Base-by-base conservation (phyloP, 1,140 invertebrate genomes). In the Dendroctonus ponderosae region DNA sequence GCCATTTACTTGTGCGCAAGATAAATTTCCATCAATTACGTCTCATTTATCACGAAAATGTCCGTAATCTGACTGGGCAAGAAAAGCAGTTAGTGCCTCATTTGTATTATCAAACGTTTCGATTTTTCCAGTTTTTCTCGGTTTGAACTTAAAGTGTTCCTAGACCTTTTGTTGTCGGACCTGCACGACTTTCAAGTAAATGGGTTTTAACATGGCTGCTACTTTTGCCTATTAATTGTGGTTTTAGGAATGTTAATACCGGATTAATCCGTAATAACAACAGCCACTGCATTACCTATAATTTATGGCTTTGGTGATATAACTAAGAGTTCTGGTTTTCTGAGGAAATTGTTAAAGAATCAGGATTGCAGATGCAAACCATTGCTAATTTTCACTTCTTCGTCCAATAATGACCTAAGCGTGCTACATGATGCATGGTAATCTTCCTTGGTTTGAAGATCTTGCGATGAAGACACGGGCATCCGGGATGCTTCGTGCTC, bases 351-450 rank as follows among this genome's bases (percentile, higher is more conserved):
- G 26, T 26, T 26, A 26, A 26, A 26, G 26, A 26, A 26, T 46
- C 44, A 46, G 50, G n/a, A 54, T 54, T 38, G 8, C 26, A 15
- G 52, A 54, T 54, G 52, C 52, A 54, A 54, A 54, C 52, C 15
- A 54, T 54, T 8, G 15, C 11, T 26, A 52, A 62, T 62, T 52
- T 52, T 62, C 48, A 41, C 38, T 62, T 51, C 50, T 62, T 52
- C 40, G 39, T 50, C 52, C 60, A 62, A 62, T 62, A 62, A 62
- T 62, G 60, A 41, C 37, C 40, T 41, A 43, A 62, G 60, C 60
- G 60, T 62, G 60, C 60, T 62, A 62, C 60, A 52, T 62, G 60
- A 62, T 62, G 60, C 60, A 62, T 62, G 60, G 49, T 51, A 52
- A 62, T 51, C 40, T 52, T 51, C n/a, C 60, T 62, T 60, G 49